Conservation (phyloP, 2,797 vertebrate species). For the Zonotrichia albicollis region DNA sequence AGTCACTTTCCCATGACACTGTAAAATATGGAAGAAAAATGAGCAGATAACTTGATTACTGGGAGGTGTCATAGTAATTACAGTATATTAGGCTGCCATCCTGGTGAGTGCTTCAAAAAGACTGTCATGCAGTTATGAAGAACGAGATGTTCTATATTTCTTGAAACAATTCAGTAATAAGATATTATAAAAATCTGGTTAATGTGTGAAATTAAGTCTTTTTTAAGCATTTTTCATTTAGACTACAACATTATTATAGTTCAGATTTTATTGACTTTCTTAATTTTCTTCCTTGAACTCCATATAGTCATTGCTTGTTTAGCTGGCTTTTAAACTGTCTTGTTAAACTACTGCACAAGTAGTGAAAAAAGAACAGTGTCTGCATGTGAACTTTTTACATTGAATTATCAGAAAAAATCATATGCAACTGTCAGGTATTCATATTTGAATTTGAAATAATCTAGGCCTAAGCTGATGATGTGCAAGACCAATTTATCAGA, state of each 20-base stretch:
- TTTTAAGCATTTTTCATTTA: neutral
- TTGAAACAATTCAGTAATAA: neutral
- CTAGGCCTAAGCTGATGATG: neutral
- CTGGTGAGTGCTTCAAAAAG: neutral
- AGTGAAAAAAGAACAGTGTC: neutral
- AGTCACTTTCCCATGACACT: neutral
- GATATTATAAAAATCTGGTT: neutral
- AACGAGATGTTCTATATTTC: neutral
- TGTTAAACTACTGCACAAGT: neutral
- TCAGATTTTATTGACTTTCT: neutral
- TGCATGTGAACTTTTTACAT: neutral
- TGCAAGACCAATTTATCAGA: neutral
- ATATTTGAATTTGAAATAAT: neutral
- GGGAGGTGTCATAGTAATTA: neutral
- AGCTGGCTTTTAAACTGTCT: neutral
- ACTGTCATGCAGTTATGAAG: neutral
- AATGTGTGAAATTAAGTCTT: neutral
- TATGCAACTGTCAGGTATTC: neutral
- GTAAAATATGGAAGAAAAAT: neutral
- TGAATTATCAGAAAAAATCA: neutral
- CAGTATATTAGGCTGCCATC: neutral
- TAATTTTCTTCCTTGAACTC: neutral
- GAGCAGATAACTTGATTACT: neutral
- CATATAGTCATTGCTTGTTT: neutral
- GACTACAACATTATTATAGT: neutral